Evolutionary conservation across 2,113 vertebrate genomes (phyloP), one percentile per base, ranked within the genome.

Genomic region (Sceloporus tristichus): DNA sequence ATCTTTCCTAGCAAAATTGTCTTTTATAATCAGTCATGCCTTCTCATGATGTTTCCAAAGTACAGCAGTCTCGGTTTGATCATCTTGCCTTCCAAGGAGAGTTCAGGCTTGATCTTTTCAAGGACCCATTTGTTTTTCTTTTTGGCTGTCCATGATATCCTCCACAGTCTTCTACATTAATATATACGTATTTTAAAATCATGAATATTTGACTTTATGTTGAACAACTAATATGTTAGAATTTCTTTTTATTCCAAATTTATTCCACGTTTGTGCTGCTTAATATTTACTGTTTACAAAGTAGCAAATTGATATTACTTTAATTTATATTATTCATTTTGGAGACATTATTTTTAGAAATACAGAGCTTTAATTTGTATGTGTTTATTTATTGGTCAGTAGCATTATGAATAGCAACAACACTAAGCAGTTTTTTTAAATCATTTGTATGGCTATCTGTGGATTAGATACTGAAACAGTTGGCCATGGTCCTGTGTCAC

Each of bases 1-100:
- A 21, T 91, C 71, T 92, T 90, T 66, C 65, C 16, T 48, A 48
- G 42, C 2, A 48, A 48, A 85, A 90, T 94, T 95, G 93, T 59
- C 42, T 48, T 48, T 48, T 48, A 4, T 48, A 48, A 48, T 48
- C 4, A 48, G 42, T 48, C 42, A 48, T 48, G 42, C 42, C 42
- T 48, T 48, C 6, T 48, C 42, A 48, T 6, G 42, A 48, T 48
- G 42, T 48, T 4, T 48, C 42, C 42, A 48, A 48, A 48, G 42
- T 48, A 48, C 42, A 48, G 42, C 4, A 48, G 6, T 48, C 42
- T 48, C 42, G 6, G 42, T 48, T 48, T 48, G 42, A 48, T 48
- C 42, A 48, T 48, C 42, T 48, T 48, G 42, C 1, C 42, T 48
- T 48, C 42, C 42, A 48, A 6, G 42, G 3, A 48, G 42, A 48